Percentiles rank a stretch among this genome's conserved stretches.
These are phyloP conservation scores for Oophaga sylvatica DNA, from an alignment of 2,797 vertebrate species.

Conservation along the genomic window DNA sequence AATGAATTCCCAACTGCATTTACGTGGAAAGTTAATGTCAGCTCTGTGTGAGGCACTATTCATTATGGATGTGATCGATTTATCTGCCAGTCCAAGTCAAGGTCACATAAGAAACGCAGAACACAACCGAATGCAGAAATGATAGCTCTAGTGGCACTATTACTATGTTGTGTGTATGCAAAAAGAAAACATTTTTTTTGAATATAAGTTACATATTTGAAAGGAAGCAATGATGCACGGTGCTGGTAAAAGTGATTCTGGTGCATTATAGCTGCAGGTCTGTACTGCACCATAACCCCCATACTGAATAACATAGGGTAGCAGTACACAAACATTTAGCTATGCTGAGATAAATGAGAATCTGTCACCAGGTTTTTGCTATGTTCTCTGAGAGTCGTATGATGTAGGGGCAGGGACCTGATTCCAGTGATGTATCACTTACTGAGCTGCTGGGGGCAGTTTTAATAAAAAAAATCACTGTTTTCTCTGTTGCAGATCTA, in stretches of 20 bases:
- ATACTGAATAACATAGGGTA: too few species aligned
- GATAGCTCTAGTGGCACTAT: not conserved
- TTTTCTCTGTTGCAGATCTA: too few species aligned
- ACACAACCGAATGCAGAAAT: not conserved
- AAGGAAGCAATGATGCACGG: not conserved
- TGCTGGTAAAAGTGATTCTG: not conserved
- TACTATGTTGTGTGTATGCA: not conserved
- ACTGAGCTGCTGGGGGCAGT: too few species aligned
- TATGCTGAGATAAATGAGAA: not conserved
- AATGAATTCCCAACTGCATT: constrained; percentile 18
- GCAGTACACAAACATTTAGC: not conserved
- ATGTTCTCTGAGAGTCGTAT: too few species aligned
- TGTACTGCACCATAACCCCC: not conserved
- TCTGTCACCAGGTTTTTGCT: too few species aligned
- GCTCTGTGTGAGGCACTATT: not conserved
- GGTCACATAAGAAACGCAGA: not conserved
- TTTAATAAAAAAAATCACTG: too few species aligned
- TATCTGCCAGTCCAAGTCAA: constrained; percentile 5
- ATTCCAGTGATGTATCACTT: too few species aligned
- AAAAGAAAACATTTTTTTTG: not conserved
- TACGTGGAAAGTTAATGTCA: constrained; percentile 8
- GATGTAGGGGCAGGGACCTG: too few species aligned
- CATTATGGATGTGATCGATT: constrained; percentile 18
- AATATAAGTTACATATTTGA: not conserved
- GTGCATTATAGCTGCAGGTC: not conserved